Percentiles rank a stretch among this genome's conserved stretches.
Evolutionary conservation across 2,888 invertebrate species (phyloP).

Genomic region (Periphyllus acericola): DNA sequence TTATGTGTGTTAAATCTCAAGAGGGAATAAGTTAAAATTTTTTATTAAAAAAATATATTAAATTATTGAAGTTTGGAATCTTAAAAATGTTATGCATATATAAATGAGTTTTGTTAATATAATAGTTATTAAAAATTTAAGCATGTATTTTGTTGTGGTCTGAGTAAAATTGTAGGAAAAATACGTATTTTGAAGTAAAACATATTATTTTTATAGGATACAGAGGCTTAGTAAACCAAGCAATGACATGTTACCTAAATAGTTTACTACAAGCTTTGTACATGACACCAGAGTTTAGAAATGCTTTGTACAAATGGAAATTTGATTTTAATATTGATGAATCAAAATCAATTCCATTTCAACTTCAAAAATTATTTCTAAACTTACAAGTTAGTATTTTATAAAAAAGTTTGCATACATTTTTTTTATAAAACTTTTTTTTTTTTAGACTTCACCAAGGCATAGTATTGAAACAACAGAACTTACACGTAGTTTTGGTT

Average conservation of each 20-base stretch:
- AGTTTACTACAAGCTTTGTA: constrained; percentile 86
- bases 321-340: constrained; percentile 75
- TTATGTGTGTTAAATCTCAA: too few species aligned
- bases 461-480: constrained; percentile 87
- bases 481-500: constrained; percentile 87
- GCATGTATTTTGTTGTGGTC: too few species aligned
- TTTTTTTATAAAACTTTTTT: not conserved
- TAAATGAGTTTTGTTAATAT: too few species aligned
- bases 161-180: not conserved
- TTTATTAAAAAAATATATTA: too few species aligned
- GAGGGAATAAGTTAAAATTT: too few species aligned
- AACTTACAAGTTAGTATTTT: constrained; percentile 75
- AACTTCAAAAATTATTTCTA: constrained; percentile 85
- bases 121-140: too few species aligned
- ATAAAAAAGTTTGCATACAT: not conserved
- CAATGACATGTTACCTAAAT: constrained; percentile 93
- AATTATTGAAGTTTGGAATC: too few species aligned
- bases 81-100: too few species aligned
- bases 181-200: not conserved
- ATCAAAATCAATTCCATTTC: constrained; percentile 82
- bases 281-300: constrained; percentile 93
- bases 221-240: constrained; percentile 87
- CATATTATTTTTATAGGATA: constrained; percentile 69
- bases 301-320: constrained; percentile 86
- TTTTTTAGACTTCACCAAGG: constrained; percentile 77